phyloP scores from a whole-genome alignment of 2,113 vertebrate genomes.

The Aythya baeri region DNA sequence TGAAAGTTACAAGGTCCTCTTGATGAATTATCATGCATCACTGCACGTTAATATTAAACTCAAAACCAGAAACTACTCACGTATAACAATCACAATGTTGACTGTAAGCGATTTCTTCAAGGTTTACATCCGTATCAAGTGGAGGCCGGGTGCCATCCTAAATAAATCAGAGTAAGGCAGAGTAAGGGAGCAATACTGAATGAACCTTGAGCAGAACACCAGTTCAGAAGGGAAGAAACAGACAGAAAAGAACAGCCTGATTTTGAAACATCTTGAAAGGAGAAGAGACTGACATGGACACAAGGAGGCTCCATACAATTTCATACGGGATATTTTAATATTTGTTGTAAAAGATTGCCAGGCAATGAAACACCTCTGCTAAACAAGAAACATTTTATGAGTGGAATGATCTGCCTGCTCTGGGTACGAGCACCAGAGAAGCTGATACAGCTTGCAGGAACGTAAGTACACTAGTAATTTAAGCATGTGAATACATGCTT shows the following conservation, averaged over 20 bases:
- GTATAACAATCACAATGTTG: conserved; percentile 86
- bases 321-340: neutral
- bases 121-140: conserved; percentile 83
- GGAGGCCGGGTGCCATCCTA: conserved; percentile 87
- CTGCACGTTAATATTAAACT: neutral
- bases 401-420: neutral
- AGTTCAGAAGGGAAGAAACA: neutral
- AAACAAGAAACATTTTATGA: neutral
- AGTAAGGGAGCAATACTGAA: neutral
- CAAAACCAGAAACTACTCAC: conserved; percentile 78
- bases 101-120: conserved; percentile 85
- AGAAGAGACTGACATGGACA: neutral
- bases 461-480: neutral
- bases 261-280: neutral
- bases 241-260: neutral
- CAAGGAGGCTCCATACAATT: neutral
- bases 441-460: neutral
- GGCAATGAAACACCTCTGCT: neutral
- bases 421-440: neutral
- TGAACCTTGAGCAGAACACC: neutral
- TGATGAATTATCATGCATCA: neutral
- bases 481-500: neutral
- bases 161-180: neutral
- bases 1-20: neutral
- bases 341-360: neutral